Evolutionary conservation across 2,797 vertebrate species (phyloP), one percentile per base, ranked within the genome.

Genomic region (Scomberomorus guttatus): DNA sequence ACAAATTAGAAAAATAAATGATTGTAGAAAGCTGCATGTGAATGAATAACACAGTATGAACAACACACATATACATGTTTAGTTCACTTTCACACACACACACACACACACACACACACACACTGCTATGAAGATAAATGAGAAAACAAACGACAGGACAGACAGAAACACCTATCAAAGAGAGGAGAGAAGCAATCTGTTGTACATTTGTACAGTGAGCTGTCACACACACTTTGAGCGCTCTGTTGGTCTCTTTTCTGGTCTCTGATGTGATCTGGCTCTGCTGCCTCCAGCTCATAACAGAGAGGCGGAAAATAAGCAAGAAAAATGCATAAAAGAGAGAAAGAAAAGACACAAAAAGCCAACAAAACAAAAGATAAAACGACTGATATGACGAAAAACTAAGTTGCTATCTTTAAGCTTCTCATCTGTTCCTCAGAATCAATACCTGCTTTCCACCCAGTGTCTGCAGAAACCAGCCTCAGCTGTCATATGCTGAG

Each of bases 1-100:
- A 79, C 81, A 80, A 75, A 76, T 72, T 77, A 74, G 61, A 58
- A 32, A 65, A 74, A 71, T 65, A 69, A 84, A 82, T 64, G 62
- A 34, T 11, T 81, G 52, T 32, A 56, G 27, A 56, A 65, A 20
- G 22, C 52, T 8, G 34, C 11, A 4, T 73, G 65, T 34, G 25
- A 66, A 37, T 8, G 24, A 32, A 25, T n/a, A 71, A 62, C 29
- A 24, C 39, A 39, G 15, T 24, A 17, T 44, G n/a, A 5, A 25
- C 22, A 68, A 66, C 64, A 42, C 29, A 3, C 25, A 50, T 39
- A 77, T 60, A 80, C 50, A 54, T 48, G 29, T 52, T 61, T 25
- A 22, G 37, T 27, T 12, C 17, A 61, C 64, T 22, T 39, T 22
- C 24, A 27, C 56, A 22, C 60, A 59, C 50, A 57, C 55, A 39